Evolutionary conservation across 2,113 vertebrate species (phyloP).

Genomic region (Thunnus maccoyii): DNA sequence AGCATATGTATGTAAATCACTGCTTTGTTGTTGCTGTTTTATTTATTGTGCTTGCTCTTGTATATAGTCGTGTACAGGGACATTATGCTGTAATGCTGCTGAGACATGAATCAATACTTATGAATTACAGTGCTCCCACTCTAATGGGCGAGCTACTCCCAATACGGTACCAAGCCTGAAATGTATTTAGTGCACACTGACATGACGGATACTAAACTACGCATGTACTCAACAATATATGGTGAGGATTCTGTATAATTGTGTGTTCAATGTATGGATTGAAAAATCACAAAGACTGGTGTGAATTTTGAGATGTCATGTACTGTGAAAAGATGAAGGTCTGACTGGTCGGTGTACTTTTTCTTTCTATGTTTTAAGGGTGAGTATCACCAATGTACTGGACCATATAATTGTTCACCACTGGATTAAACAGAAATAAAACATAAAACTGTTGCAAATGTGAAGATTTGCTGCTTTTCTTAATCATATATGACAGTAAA

Average conservation of each 20-base stretch:
- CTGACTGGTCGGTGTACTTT: neutral
- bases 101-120: conserved; percentile 72
- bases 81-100: conserved; percentile 59
- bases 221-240: conserved; percentile 12
- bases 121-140: conserved; percentile 63
- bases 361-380: neutral
- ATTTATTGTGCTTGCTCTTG: conserved; percentile 42
- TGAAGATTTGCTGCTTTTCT: no score
- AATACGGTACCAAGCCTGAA: conserved; percentile 24
- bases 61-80: conserved; percentile 33
- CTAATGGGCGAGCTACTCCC: conserved; percentile 44
- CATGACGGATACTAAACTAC: conserved; percentile 37
- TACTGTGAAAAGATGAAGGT: conserved; percentile 4
- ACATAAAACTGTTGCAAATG: neutral
- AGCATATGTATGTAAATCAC: conserved; percentile 30
- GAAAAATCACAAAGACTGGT: neutral
- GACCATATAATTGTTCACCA: neutral
- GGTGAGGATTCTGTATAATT: neutral
- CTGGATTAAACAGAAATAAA: neutral
- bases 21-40: conserved; percentile 15
- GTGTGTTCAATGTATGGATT: neutral
- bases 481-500: no score
- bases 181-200: conserved; percentile 47
- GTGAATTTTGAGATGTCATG: neutral
- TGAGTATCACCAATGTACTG: neutral